Evolutionary conservation across 2,888 invertebrate genomes (phyloP), one percentile per base, ranked within the genome.

Genomic region (Myathropa florea): DNA sequence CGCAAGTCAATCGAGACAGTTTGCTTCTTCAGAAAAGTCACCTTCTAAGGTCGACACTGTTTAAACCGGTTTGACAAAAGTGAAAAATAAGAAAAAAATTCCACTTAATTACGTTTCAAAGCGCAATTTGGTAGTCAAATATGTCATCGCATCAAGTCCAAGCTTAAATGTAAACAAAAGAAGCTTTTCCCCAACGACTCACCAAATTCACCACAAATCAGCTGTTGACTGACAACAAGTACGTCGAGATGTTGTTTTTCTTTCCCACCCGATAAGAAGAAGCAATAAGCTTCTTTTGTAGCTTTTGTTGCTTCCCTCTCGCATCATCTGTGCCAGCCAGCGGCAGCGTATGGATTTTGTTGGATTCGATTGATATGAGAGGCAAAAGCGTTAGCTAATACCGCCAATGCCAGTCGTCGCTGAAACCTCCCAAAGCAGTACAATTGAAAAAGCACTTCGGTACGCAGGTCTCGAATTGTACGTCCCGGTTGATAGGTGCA

Each of bases 391-490:
- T 21, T 65, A 30, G 53, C 33, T 24, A 55, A 53, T 46, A 73
- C 28, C 72, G 73, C 70, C 86, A 73, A 75, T 75, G 70, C 46
- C 71, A 75, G 67, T 57, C 60, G 28, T 18, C 33, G 73, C 70
- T 64, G 28, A 53, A 78, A 71, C 57, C 81, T 14, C 65, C 63
- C 46, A 36, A 70, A 78, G 46, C 65, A 83, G 83, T 86, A 33
- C 46, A 60, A 71, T 75, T 55, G 61, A 78, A 78, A 79, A 86
- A 83, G 83, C 86, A 75, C 83, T 55, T 53, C 83, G 65, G 57
- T 36, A 79, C 86, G 82, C 86, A 86, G 65, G 86, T 86, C 86
- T 70, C 30, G 61, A 83, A 57, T 55, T 59, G 60, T 72, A 9
- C 46, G 24, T 71, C 61, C 60, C 77, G 46, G 46, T 18, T 21